Evolutionary conservation across 1,140 invertebrate genomes (phyloP).

Genomic region (Drosophila ironensis): DNA sequence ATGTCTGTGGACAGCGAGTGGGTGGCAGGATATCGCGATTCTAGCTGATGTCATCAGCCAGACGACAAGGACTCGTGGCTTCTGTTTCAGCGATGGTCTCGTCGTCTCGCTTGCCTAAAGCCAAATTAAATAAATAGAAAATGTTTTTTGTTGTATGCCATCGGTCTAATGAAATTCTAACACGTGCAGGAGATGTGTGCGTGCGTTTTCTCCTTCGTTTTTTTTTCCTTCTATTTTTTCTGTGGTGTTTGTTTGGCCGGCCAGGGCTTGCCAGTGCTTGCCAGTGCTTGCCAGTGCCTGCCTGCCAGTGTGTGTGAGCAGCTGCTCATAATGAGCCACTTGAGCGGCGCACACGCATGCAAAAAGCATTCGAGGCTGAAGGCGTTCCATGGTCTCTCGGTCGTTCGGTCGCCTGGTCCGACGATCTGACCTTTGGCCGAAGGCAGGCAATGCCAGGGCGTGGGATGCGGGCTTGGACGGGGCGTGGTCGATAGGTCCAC

Average conservation of each 20-base stretch:
- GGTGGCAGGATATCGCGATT: constrained; percentile 11
- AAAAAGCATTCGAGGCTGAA: constrained; percentile 43
- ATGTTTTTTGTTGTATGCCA: constrained; percentile 37
- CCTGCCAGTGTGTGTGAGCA: constrained; percentile 7
- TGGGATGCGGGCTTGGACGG: neutral
- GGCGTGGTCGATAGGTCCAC: neutral
- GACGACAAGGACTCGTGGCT: constrained; percentile 32
- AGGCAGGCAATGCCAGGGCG: constrained; percentile 56
- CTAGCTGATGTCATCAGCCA: constrained; percentile 66
- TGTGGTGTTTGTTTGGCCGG: neutral
- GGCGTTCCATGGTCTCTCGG: constrained; percentile 17
- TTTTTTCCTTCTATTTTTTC: neutral
- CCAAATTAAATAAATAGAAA: constrained; percentile 74
- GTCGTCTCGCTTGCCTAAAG: constrained; percentile 32
- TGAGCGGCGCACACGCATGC: constrained; percentile 50
- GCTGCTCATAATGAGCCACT: constrained; percentile 55
- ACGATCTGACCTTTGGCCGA: constrained; percentile 45
- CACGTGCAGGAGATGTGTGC: constrained; percentile 41
- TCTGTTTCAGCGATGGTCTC: constrained; percentile 16
- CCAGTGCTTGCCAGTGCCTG: neutral
- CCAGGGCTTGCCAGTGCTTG: neutral
- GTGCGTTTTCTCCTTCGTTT: neutral
- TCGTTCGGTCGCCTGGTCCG: too few relatives aligned
- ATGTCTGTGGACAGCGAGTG: constrained; percentile 2
- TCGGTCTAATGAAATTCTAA: constrained; percentile 70